These are phyloP conservation scores for Anneissia japonica DNA, from an alignment of 35 echinoderm and acorn worm genomes.

Conservation along the genomic window DNA sequence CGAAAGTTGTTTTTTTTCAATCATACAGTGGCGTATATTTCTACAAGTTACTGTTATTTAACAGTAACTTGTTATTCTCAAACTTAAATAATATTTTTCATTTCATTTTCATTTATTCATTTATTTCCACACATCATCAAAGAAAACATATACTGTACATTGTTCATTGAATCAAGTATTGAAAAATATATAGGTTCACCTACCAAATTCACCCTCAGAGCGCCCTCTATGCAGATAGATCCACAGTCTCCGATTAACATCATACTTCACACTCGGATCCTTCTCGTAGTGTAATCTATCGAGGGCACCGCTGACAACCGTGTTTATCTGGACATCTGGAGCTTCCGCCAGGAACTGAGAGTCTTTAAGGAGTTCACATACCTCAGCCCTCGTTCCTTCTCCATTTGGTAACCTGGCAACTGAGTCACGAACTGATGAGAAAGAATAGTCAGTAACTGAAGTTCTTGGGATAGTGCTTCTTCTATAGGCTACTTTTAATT, in stretches of 20 bases:
- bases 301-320: constrained; percentile 85
- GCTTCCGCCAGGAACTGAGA: constrained; percentile 67
- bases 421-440: constrained; percentile 73
- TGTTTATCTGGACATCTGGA: constrained; percentile 64
- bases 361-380: constrained; percentile 87
- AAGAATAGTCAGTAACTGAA: too few relatives aligned
- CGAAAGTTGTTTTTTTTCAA: too few relatives aligned
- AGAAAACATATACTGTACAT: too few relatives aligned
- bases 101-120: too few relatives aligned
- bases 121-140: too few relatives aligned
- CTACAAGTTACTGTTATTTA: too few relatives aligned
- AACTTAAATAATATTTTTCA: too few relatives aligned
- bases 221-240: constrained; percentile 76
- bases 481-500: too few relatives aligned
- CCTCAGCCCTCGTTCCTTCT: constrained; percentile 72
- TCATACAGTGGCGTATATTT: too few relatives aligned
- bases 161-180: too few relatives aligned
- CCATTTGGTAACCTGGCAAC: constrained; percentile 83
- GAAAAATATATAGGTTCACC: not conserved
- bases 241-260: constrained; percentile 75
- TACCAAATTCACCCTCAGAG: constrained; percentile 76
- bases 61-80: too few relatives aligned
- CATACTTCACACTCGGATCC: constrained; percentile 91
- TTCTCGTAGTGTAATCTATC: constrained; percentile 96
- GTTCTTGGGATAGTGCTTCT: too few relatives aligned